Conservation (phyloP, 2,113 vertebrate species). For the Lagopus muta region DNA sequence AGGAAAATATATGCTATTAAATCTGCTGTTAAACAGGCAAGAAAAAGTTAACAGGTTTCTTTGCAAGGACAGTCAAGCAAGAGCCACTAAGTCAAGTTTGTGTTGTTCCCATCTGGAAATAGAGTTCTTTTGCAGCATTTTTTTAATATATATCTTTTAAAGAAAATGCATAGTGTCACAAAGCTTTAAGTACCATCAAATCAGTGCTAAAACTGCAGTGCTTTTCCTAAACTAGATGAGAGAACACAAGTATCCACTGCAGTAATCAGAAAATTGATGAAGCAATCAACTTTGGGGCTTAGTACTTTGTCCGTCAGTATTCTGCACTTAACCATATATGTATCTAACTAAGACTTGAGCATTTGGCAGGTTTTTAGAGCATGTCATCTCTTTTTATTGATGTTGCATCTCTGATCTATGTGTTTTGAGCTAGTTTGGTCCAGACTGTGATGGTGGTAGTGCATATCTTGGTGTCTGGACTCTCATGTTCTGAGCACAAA, state of each 20-base stretch:
- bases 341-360: slow-evolving; percentile 47
- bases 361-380: slow-evolving; percentile 6
- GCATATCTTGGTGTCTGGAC: slow-evolving; percentile 24
- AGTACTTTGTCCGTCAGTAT: slow-evolving; percentile 32
- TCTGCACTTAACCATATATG: slow-evolving; percentile 28
- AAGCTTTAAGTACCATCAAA: slow-evolving; percentile 64
- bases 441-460: background rate
- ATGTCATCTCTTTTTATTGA: slow-evolving; percentile 28
- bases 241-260: slow-evolving; percentile 13
- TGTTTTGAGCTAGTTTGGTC: background rate
- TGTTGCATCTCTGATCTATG: background rate
- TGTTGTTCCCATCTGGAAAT: slow-evolving; percentile 57
- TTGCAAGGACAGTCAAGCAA: slow-evolving; percentile 54
- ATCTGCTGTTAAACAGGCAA: slow-evolving; percentile 52
- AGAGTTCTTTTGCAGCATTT: slow-evolving; percentile 33
- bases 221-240: slow-evolving; percentile 24
- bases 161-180: slow-evolving; percentile 45
- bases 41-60: slow-evolving; percentile 26
- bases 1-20: slow-evolving; percentile 35
- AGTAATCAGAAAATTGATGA: background rate
- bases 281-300: slow-evolving; percentile 4
- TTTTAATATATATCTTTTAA: slow-evolving; percentile 54
- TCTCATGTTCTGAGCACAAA: background rate
- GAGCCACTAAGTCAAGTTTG: slow-evolving; percentile 65
- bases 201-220: slow-evolving; percentile 45